These are phyloP conservation scores for Alentia gelatinosa DNA, from an alignment of 2,888 invertebrate genomes.

Conservation along the genomic window DNA sequence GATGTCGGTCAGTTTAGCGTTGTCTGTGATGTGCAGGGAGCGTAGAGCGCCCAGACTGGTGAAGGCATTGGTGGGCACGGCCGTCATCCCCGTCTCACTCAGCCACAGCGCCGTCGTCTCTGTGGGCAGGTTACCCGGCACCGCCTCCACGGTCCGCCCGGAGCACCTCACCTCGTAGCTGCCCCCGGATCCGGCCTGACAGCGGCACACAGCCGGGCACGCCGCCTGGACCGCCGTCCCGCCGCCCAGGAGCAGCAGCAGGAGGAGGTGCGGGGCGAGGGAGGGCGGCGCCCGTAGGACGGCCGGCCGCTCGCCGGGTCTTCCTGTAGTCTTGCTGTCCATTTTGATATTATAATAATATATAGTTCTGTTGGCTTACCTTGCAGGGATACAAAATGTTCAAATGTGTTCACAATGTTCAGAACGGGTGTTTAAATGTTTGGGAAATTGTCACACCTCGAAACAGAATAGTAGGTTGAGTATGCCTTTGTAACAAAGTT, in stretches of 20 bases:
- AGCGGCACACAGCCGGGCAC: background rate
- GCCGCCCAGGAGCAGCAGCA: background rate
- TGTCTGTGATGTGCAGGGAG: background rate
- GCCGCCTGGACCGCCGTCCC: background rate
- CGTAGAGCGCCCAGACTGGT: background rate
- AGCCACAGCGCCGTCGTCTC: constrained; percentile 6
- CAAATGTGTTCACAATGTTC: too few relatives aligned
- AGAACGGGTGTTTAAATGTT: too few relatives aligned
- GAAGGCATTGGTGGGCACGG: background rate
- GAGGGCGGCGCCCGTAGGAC: too few relatives aligned
- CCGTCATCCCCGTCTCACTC: background rate
- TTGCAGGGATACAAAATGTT: too few relatives aligned
- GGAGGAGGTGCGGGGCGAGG: background rate
- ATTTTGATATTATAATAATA: too few relatives aligned
- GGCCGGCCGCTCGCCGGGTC: too few relatives aligned
- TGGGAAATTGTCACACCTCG: too few relatives aligned
- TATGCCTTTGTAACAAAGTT: too few relatives aligned
- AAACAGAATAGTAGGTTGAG: too few relatives aligned
- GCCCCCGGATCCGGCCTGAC: background rate
- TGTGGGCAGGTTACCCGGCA: background rate
- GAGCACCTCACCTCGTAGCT: background rate
- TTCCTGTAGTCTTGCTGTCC: too few relatives aligned
- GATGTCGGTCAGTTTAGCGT: background rate
- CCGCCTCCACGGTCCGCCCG: background rate
- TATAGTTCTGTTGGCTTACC: too few relatives aligned